phyloP scores from a whole-genome alignment of 2,113 vertebrate species.

The Manacus vitellinus region DNA sequence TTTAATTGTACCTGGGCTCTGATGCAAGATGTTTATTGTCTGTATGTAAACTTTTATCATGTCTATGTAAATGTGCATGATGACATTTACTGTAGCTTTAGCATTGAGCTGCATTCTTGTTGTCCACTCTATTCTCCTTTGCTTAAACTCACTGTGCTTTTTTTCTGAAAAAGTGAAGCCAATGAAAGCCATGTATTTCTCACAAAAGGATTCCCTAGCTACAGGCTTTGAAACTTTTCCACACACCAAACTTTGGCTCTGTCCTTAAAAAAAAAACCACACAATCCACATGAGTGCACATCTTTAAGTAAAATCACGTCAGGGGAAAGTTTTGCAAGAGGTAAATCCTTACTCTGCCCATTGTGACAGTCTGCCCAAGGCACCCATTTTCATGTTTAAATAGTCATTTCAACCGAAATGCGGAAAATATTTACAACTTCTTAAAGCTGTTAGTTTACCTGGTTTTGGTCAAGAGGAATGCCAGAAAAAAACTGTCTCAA shows the following conservation, averaged over 20 bases:
- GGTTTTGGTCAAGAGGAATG: neutral
- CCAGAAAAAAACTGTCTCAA: neutral
- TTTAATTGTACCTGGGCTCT: neutral
- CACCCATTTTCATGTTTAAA: neutral
- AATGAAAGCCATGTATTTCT: neutral
- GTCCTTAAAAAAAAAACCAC: neutral
- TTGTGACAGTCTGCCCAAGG: neutral
- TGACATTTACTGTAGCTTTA: neutral
- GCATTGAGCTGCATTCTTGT: neutral
- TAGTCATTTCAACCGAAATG: neutral
- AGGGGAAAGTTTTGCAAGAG: neutral
- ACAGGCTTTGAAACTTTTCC: neutral
- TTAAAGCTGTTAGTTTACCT: conserved; percentile 1
- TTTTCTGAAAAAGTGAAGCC: neutral
- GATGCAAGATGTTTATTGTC: neutral
- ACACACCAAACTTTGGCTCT: neutral
- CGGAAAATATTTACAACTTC: neutral
- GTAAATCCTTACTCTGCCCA: neutral
- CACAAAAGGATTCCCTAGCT: neutral
- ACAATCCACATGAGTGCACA: conserved; percentile 1
- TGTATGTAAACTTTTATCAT: neutral
- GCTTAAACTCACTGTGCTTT: neutral
- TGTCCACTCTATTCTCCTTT: neutral
- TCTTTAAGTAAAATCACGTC: neutral
- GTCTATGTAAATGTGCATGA: neutral